Evolutionary conservation across 1,140 invertebrate species (phyloP).

Genomic region (Brachionus rotundiformis): DNA sequence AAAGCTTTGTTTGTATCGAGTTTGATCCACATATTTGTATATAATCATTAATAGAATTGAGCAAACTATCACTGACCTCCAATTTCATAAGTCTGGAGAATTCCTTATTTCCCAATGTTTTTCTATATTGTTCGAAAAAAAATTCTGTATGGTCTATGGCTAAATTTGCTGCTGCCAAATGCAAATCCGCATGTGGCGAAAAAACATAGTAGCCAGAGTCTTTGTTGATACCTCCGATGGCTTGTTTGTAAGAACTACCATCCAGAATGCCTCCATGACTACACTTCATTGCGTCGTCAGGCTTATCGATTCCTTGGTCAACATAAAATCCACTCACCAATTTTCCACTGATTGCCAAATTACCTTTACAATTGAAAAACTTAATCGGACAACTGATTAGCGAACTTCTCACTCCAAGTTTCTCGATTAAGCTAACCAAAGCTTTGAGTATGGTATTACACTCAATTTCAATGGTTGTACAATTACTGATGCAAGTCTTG

Average conservation of each 20-base stretch:
- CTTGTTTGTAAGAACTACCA: neutral
- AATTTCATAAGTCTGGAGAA: conserved; percentile 29
- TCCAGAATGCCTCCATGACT: conserved; percentile 45
- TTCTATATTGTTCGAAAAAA: conserved; percentile 12
- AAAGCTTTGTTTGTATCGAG: neutral
- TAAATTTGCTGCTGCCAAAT: conserved; percentile 10
- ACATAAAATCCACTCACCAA: conserved; percentile 18
- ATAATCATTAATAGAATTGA: conserved; percentile 11
- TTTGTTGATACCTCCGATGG: conserved; percentile 47
- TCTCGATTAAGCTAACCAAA: neutral
- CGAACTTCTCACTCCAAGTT: neutral
- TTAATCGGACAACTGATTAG: conserved; percentile 19
- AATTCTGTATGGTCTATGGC: conserved; percentile 25
- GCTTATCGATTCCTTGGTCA: conserved; percentile 31
- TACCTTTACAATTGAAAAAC: conserved; percentile 36
- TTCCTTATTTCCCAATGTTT: neutral
- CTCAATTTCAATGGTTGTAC: neutral
- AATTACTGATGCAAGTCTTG: neutral
- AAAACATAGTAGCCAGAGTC: conserved; percentile 13
- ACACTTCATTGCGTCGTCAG: conserved; percentile 30
- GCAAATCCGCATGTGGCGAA: conserved; percentile 38
- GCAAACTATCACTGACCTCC: neutral
- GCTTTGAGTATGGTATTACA: conserved; percentile 23
- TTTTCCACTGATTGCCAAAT: neutral
- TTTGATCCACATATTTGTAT: neutral